These are phyloP conservation scores for Hyppa rectilinea DNA, from an alignment of 2,888 invertebrate species.

Conservation along the genomic window DNA sequence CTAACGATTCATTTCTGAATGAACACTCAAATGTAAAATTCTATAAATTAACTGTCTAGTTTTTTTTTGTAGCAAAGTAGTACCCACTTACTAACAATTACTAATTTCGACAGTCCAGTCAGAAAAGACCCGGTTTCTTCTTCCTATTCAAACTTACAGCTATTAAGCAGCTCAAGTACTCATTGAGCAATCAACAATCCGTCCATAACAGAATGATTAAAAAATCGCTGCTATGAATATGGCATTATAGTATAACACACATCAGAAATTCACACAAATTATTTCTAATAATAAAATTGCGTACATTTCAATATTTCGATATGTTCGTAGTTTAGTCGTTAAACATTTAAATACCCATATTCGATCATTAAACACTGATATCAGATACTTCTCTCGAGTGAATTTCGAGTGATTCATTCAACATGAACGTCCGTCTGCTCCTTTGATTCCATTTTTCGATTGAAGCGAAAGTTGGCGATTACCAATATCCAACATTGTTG, in stretches of 20 bases:
- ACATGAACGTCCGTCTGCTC: background rate
- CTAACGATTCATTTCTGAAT: background rate
- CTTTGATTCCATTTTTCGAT: background rate
- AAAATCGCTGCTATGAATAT: constrained; percentile 16
- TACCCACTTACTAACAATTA: too few species aligned
- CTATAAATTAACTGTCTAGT: background rate
- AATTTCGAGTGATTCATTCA: background rate
- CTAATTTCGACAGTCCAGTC: too few species aligned
- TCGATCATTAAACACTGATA: background rate
- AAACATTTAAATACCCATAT: background rate
- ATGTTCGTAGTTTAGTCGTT: background rate
- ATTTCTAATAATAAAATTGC: background rate
- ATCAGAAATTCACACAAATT: constrained; percentile 4
- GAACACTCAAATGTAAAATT: background rate
- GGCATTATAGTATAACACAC: constrained; percentile 23
- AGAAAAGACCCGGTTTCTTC: background rate
- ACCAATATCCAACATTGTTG: background rate
- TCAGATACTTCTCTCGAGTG: background rate
- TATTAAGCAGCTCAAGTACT: background rate
- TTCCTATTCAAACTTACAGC: background rate
- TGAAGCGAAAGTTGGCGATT: background rate
- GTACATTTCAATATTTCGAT: constrained; percentile 10
- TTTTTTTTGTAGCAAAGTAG: too few species aligned
- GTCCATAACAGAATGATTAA: background rate
- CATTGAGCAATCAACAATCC: background rate